Base-by-base conservation (phyloP, 2,888 invertebrate genomes). In the Flexamia atlantica region DNA sequence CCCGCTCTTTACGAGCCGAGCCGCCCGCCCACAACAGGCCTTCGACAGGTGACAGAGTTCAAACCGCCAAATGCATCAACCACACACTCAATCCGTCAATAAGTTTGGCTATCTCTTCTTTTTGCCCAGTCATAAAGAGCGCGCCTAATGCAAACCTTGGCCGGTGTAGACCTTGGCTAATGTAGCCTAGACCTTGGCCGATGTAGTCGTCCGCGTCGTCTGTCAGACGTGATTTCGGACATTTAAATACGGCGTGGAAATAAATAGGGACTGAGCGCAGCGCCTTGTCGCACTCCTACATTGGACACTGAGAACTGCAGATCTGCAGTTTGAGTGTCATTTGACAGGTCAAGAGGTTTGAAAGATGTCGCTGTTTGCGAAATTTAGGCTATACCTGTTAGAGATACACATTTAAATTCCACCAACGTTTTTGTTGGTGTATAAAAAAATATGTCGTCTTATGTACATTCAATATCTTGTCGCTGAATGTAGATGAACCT, bases 201-300 rank as follows among this genome's bases (percentile, higher is more conserved):
- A 14, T 10, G 46, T 14, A 46, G 46, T 14, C 46, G 46, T 46
- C 14, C 14, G 46, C 12, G 40, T 40, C 40, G 40, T 32, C 30
- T 9, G 40, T n/a, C 70, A 40, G 70, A 40, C 70, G 23, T 40
- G 70, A 70, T 36, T 70, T 70, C 70, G n/a, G 70, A 70, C 70
- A 70, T 70, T 70, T 70, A 70, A 40, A 40, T 70, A 70, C 70
- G 70, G 40, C 70, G 17, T 70, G 70, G 20, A 36, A 70, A 70
- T 70, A 70, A 70, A 64, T 28, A 64, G 64, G 53, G 64, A 28
- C 64, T 30, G 28, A 64, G 25, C 64, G 25, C 28, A 64, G 64
- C 10, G 64, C 64, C 64, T 64, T 64, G 64, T 64, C 28, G 64
- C 4, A 64, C 64, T 5, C 64, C 64, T 30, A 64, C 64, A 12